These are phyloP conservation scores for Lepus europaeus DNA, from an alignment of 2,113 vertebrate species.

Conservation along the genomic window DNA sequence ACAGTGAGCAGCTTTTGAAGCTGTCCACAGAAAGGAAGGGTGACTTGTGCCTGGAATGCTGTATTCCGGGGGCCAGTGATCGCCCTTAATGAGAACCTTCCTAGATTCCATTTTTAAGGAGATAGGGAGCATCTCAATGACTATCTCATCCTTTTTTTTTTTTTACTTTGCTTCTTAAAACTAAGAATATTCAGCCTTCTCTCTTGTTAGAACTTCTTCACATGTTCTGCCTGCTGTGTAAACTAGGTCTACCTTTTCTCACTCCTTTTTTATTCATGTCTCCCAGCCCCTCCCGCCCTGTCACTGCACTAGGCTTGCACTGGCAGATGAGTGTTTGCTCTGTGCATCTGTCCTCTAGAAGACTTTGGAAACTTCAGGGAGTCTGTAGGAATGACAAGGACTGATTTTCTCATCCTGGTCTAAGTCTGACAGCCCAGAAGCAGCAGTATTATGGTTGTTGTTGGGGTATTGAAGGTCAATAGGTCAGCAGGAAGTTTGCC, in stretches of 20 bases:
- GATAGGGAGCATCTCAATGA: neutral
- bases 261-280: neutral
- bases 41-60: neutral
- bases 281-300: neutral
- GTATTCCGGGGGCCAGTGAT: neutral
- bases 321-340: neutral
- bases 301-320: neutral
- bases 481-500: neutral
- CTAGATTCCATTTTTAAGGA: neutral
- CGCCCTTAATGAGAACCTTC: neutral
- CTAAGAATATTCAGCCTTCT: neutral
- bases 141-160: neutral
- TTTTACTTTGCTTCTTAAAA: conserved; percentile 3
- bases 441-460: neutral
- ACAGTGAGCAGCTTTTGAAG: neutral
- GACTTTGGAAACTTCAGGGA: neutral
- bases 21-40: neutral
- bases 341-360: neutral
- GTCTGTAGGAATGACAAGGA: neutral
- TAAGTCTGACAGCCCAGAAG: neutral
- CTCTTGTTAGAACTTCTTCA: neutral
- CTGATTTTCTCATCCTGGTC: neutral
- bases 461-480: neutral
- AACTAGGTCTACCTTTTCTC: neutral
- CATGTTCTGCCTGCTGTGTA: neutral